These are phyloP conservation scores for Buteo buteo DNA, from an alignment of 2,113 vertebrate species.

Conservation along the genomic window DNA sequence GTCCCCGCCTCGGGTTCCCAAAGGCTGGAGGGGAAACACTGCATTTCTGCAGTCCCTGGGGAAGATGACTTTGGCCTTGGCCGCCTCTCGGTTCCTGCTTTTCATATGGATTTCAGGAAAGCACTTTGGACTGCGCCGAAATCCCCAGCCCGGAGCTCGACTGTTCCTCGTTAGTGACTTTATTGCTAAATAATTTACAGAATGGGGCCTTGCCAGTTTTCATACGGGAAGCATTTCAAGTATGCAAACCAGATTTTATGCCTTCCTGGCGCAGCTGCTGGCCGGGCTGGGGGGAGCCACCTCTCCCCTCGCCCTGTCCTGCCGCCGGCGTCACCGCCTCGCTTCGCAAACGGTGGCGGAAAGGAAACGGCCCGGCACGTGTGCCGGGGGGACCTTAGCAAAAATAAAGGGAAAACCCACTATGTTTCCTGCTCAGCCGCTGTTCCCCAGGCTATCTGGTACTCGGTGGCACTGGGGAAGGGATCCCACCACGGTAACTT, in stretches of 20 bases:
- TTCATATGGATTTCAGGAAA: neutral
- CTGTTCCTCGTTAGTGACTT: conserved; percentile 62
- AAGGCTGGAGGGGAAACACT: neutral
- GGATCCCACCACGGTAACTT: accelerated
- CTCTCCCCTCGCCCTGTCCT: neutral
- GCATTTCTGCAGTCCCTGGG: neutral
- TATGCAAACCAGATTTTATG: conserved; percentile 61
- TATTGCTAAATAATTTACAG: conserved; percentile 66
- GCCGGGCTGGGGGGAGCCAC: neutral
- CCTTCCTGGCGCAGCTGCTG: conserved; percentile 63
- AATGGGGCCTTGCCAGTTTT: conserved; percentile 58
- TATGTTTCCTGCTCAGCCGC: accelerated
- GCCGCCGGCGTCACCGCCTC: neutral
- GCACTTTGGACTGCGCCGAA: neutral
- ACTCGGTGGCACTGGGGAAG: accelerated
- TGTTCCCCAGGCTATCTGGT: neutral
- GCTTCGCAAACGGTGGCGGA: accelerated
- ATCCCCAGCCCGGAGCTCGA: neutral
- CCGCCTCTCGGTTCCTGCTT: neutral
- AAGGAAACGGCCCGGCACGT: accelerated
- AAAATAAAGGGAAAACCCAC: neutral
- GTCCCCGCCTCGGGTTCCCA: neutral
- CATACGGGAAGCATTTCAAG: conserved; percentile 66
- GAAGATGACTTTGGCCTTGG: neutral
- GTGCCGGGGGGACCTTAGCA: accelerated